Base-by-base conservation (phyloP, 2,113 vertebrate species). In the Thunnus thynnus region DNA sequence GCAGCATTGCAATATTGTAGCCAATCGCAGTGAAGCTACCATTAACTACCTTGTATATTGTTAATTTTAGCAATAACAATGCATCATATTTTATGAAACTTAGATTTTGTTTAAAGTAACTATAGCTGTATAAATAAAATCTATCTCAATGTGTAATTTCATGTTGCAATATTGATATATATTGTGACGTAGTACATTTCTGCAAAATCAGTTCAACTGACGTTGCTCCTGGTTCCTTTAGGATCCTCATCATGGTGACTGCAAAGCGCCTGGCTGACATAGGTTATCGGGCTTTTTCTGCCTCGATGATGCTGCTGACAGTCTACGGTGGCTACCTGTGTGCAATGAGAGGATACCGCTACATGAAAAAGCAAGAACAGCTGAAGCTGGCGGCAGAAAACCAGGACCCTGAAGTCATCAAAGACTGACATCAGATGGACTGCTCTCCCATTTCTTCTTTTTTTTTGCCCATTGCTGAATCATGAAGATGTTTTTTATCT, bases 291-390 rank as follows among this genome's bases (percentile, higher is more conserved):
- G 72, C 96, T 1, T 97, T 99, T 83, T 97, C 98, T 0, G 81
- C 93, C 2, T 97, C 98, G 20, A 99, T 99, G 98, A 94, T 97
- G 93, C 88, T 98, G 63, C 94, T 99, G 77, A 98, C 98, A 0
- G 9, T 93, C 3, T 99, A 99, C 0, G 97, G 95, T 2, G 97
- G 96, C 2, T 98, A 95, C 94, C 93, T 99, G 77, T 98, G 97
- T 78, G 88, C 66, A 0, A 2, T 92, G 54, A 94, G 96, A 0
- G 95, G 81, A 1, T 96, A 98, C 72, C 92, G 76, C 1, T 95
- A 88, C 80, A 71, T 96, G 55, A 71, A 95, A 80, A 91, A 1
- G 2, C 92, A 94, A 27, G 93, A 92, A 0, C 18, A 93, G 47
- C 90, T 93, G 16, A 88, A 95, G 51, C 52, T 92, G 80, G 94